A percentile compares a stretch with the other conserved stretches of the same genome.
phyloP scores from a whole-genome alignment of 92 coral and sea anemone species.

The Nematostella vectensis region DNA sequence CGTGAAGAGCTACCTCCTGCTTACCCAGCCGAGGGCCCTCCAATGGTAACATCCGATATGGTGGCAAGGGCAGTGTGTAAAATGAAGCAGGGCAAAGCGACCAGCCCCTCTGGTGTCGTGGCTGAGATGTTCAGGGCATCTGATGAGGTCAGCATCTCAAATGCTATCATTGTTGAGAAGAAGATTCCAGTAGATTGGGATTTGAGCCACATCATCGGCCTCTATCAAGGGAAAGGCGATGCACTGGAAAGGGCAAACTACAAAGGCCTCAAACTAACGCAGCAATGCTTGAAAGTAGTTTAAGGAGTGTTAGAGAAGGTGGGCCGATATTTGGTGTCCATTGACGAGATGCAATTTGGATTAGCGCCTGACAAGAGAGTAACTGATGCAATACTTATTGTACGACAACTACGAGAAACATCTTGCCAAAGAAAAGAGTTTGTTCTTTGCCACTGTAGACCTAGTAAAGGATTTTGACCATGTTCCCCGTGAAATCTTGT shows the following conservation, averaged over 20 bases:
- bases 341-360: constrained; percentile 21
- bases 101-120: constrained; percentile 22
- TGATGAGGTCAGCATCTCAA: background rate
- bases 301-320: constrained; percentile 14
- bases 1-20: constrained; percentile 16
- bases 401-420: no score
- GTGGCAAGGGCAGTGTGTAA: constrained; percentile 10
- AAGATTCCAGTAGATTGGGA: no score
- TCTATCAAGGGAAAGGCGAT: constrained; percentile 18
- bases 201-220: constrained; percentile 5
- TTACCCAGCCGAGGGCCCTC: constrained; percentile 21
- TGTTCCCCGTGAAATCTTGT: no score
- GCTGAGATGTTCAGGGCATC: constrained; percentile 27
- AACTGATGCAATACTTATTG: no score
- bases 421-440: no score
- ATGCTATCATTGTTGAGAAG: no score
- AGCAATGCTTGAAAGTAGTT: constrained; percentile 12
- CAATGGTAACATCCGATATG: constrained; percentile 18
- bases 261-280: constrained; percentile 13
- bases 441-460: no score
- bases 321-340: constrained; percentile 5
- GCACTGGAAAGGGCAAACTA: constrained; percentile 23
- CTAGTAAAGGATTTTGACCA: no score
- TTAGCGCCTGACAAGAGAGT: no score
- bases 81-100: constrained; percentile 22